Base-by-base conservation (phyloP, 2,888 invertebrate species). In the Galeruca laticollis region DNA sequence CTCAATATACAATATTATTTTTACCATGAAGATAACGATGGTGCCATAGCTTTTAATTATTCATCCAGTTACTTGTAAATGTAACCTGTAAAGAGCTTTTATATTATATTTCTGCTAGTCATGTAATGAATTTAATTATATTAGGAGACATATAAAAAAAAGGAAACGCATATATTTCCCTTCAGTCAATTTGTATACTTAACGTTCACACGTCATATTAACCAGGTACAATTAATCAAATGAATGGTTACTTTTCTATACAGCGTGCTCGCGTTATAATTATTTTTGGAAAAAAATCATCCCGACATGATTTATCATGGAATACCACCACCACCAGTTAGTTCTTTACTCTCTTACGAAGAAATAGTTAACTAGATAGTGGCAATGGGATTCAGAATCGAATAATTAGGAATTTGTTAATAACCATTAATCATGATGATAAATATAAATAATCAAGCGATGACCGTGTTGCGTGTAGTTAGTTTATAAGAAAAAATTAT, bases 391-490 rank as follows among this genome's bases (percentile, higher is more conserved):
- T 65, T 69, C 60, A 65, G 59, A 69, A 65, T 69, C 60, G 54
- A 69, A 69, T 69, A 69, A 69, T 69, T 64, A 69, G 69, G 26
- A 65, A 65, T 69, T 69, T 69, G 69, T 69, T 69, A 69, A 69
- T 69, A 56, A 54, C 60, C 69, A 69, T 69, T 69, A 69, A 69
- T 69, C 69, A 69, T 69, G 33, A 47, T 15, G 47, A 47, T 59
- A 60, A 54, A 69, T 60, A 69, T 60, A 69, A 65, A 64, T 57
- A 57, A 57, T 49, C 11, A 51, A 56, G 51, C 35, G 51, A 63
- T 26, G 59, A 51, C 35, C 26, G 49, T 65, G 18, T 66, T 51
- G 66, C 66, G 60, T 66, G 66, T 56, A 66, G 18, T 40, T 21
- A n/a, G 33, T 37, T 9, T 11, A 15, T 56, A 64, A 43, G 56